Evolutionary conservation across 2,797 vertebrate genomes (phyloP).

Genomic region (Acanthopagrus latus): DNA sequence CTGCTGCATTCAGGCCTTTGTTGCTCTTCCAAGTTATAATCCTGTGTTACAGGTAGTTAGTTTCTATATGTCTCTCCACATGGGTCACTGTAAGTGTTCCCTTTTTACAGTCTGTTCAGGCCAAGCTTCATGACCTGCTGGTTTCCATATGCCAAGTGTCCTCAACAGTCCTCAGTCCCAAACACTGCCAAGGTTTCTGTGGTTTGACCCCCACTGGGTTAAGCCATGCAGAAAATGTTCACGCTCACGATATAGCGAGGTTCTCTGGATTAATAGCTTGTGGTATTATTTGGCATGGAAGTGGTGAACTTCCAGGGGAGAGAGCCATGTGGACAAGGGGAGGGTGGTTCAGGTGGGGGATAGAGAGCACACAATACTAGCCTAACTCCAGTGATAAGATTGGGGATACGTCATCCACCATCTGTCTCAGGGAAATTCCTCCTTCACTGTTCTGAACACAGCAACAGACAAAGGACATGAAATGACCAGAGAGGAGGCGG

Average conservation of each 20-base stretch:
- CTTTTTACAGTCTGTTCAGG: slow-evolving; percentile 10
- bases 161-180: slow-evolving; percentile 15
- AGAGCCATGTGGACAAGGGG: slow-evolving; percentile 46
- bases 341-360: slow-evolving; percentile 24
- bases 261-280: slow-evolving; percentile 53
- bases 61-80: not conserved
- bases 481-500: not conserved
- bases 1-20: not conserved
- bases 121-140: slow-evolving; percentile 51
- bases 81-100: not conserved
- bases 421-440: slow-evolving; percentile 68
- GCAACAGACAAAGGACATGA: slow-evolving; percentile 14
- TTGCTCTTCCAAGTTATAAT: not conserved
- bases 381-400: slow-evolving; percentile 29
- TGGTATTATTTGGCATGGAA: slow-evolving; percentile 23
- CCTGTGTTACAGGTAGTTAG: not conserved
- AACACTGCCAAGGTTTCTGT: slow-evolving; percentile 61
- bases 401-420: slow-evolving; percentile 44
- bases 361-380: slow-evolving; percentile 4
- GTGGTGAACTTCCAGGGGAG: not conserved
- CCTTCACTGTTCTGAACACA: not conserved
- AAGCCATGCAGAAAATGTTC: slow-evolving; percentile 72
- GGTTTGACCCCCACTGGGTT: slow-evolving; percentile 54
- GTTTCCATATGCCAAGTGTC: slow-evolving; percentile 60
- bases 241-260: slow-evolving; percentile 28